These are phyloP conservation scores for Menura novaehollandiae DNA, from an alignment of 2,113 vertebrate genomes.

Conservation along the genomic window DNA sequence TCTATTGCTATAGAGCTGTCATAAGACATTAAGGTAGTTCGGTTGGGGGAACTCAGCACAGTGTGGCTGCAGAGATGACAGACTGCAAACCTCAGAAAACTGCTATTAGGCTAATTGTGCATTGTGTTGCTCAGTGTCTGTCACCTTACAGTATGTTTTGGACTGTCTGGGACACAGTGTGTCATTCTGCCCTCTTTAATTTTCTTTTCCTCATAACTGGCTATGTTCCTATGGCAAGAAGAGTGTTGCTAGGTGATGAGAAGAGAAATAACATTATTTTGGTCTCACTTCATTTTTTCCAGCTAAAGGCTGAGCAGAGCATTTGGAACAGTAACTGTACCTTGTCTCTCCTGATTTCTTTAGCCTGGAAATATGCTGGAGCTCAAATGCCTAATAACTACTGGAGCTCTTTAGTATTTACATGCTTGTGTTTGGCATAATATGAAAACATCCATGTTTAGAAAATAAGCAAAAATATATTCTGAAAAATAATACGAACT, in stretches of 20 bases:
- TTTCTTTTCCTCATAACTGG: not conserved
- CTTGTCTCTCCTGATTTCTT: not conserved
- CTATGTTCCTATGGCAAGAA: not conserved
- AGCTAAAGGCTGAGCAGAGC: not conserved
- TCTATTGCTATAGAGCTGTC: conserved; percentile 38
- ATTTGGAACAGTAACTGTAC: not conserved
- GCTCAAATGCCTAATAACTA: not conserved
- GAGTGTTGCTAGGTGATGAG: conserved; percentile 24
- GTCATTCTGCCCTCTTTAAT: not conserved
- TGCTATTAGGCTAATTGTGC: conserved; percentile 47
- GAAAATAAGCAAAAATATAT: not conserved
- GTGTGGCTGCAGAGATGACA: conserved; percentile 5
- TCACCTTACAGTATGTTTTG: not conserved
- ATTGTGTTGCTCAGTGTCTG: conserved; percentile 17
- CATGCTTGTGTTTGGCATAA: not conserved
- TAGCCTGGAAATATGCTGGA: not conserved
- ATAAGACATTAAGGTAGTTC: conserved; percentile 37
- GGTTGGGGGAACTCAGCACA: not conserved
- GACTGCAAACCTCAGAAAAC: not conserved
- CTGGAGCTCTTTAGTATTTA: not conserved
- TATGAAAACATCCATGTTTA: not conserved
- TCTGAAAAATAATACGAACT: not conserved
- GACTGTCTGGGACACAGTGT: not conserved
- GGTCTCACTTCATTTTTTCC: conserved; percentile 16
- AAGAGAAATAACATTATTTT: conserved; percentile 31